Percentiles rank a stretch among this genome's conserved stretches.
Conservation (phyloP, 2,113 vertebrate species). For the Antennarius striatus region DNA sequence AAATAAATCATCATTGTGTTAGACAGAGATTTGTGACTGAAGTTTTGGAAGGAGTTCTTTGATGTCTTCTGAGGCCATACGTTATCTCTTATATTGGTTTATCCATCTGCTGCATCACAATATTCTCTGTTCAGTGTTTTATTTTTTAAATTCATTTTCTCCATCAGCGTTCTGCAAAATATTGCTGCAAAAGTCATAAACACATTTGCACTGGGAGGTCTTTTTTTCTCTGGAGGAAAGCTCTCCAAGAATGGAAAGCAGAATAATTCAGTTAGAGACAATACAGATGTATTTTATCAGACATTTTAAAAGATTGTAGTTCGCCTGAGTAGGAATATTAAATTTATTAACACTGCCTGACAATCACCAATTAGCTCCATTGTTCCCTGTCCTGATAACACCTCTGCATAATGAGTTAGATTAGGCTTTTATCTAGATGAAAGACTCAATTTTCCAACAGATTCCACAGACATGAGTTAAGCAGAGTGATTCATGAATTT, state of each 20-base stretch:
- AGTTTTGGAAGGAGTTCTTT: slow-evolving; percentile 47
- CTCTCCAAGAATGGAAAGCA: slow-evolving; percentile 6
- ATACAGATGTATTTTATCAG: slow-evolving; percentile 35
- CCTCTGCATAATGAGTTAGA: slow-evolving; percentile 81
- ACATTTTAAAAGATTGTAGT: slow-evolving; percentile 55
- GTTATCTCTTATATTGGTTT: slow-evolving; percentile 38
- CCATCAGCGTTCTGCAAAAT: slow-evolving; percentile 7
- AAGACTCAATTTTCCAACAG: slow-evolving; percentile 80
- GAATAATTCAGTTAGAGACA: background rate
- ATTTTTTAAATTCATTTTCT: slow-evolving; percentile 8
- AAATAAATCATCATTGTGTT: slow-evolving; percentile 49
- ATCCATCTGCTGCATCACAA: slow-evolving; percentile 21
- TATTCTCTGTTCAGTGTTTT: background rate
- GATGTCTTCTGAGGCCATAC: slow-evolving; percentile 29
- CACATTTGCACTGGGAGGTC: background rate
- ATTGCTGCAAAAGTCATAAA: slow-evolving; percentile 19
- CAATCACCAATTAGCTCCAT: slow-evolving; percentile 80
- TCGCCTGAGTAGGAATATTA: slow-evolving; percentile 61
- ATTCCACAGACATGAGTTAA: slow-evolving; percentile 78
- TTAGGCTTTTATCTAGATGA: slow-evolving; percentile 84
- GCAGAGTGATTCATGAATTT: slow-evolving; percentile 80
- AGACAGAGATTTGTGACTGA: slow-evolving; percentile 43
- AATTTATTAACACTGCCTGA: slow-evolving; percentile 72
- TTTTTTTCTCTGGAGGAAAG: slow-evolving; percentile 5
- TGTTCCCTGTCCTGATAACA: slow-evolving; percentile 80